Evolutionary conservation across 2,797 vertebrate species (phyloP).

Genomic region (Eutrigla gurnardus): DNA sequence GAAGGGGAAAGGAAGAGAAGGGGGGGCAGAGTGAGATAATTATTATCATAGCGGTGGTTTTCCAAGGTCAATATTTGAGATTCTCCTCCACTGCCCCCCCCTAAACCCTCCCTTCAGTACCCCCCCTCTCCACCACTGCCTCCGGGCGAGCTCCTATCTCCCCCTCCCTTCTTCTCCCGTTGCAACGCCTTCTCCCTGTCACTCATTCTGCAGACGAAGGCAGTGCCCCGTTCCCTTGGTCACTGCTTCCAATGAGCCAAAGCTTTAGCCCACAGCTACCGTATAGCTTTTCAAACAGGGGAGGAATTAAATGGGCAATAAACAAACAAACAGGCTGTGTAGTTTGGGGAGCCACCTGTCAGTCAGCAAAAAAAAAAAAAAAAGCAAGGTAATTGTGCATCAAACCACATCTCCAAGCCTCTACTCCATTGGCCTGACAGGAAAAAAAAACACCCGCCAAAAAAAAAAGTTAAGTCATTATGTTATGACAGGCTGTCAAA

Average conservation of each 20-base stretch:
- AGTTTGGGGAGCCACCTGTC: constrained; percentile 58
- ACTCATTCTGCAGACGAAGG: constrained; percentile 49
- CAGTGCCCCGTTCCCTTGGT: constrained; percentile 49
- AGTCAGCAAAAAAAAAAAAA: constrained; percentile 57
- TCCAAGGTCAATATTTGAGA: constrained; percentile 80
- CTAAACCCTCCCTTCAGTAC: constrained; percentile 5
- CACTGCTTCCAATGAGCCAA: constrained; percentile 38
- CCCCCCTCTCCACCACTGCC: constrained; percentile 42
- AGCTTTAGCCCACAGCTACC: constrained; percentile 34
- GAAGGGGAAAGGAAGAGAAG: constrained; percentile 17
- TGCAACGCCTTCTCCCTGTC: constrained; percentile 44
- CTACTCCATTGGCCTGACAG: constrained; percentile 63
- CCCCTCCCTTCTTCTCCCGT: constrained; percentile 37
- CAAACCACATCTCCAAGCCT: constrained; percentile 38
- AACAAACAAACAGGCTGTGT: constrained; percentile 59
- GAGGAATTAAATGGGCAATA: constrained; percentile 58
- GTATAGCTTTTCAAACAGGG: constrained; percentile 46
- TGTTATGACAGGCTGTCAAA: constrained; percentile 81
- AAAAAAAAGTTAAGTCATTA: constrained; percentile 79
- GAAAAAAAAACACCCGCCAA: constrained; percentile 79
- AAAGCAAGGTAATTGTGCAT: constrained; percentile 62
- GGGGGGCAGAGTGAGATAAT: constrained; percentile 57
- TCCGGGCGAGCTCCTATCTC: constrained; percentile 57
- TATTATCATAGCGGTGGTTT: constrained; percentile 74
- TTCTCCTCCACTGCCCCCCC: constrained; percentile 61